Conservation (phyloP, 2,797 vertebrate species). For the Catamblyrhynchus diadema region DNA sequence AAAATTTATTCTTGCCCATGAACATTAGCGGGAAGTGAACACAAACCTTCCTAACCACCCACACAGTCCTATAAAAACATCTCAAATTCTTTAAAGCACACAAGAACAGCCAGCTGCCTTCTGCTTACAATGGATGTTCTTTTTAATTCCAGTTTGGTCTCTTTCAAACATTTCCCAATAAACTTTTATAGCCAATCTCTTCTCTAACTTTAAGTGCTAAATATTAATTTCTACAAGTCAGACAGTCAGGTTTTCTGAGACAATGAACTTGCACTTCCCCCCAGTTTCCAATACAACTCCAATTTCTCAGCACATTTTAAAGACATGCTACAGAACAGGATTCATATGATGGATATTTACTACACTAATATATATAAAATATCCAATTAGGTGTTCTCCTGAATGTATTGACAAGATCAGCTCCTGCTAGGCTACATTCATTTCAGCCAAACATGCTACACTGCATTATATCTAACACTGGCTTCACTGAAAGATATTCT, state of each 20-base stretch:
- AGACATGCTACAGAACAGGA: background rate
- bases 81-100: conserved; percentile 1
- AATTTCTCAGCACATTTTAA: background rate
- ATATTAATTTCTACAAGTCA: background rate
- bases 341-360: background rate
- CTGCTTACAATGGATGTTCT: background rate
- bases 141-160: background rate
- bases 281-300: background rate
- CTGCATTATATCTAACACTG: background rate
- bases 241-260: background rate
- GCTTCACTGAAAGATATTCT: background rate
- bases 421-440: background rate
- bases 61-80: background rate
- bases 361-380: background rate
- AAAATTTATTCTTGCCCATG: background rate
- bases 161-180: background rate
- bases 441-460: background rate
- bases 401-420: background rate
- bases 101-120: conserved; percentile 44
- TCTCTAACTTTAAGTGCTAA: background rate
- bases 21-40: background rate
- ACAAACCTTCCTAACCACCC: background rate
- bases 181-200: background rate
- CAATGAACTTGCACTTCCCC: background rate
- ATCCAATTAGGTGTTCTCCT: background rate